Base-by-base conservation (phyloP, 2,888 invertebrate genomes). In the Caenorhabditis japonica region DNA sequence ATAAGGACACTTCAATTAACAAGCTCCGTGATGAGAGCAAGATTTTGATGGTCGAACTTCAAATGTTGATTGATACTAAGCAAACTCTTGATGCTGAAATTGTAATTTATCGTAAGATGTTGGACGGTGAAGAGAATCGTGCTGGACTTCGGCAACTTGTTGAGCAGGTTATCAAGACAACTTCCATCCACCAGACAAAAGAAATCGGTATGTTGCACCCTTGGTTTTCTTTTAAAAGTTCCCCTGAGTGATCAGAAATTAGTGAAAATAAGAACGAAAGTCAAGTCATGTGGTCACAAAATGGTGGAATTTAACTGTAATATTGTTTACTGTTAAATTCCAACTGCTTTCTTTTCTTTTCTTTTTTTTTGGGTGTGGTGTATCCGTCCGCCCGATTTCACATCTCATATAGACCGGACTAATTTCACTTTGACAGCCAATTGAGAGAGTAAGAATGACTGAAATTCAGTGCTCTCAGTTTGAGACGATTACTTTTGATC, bases 51-150 rank as follows among this genome's bases (percentile, higher is more conserved):
- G 85, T 87, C 12, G 87, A 87, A 56, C 79, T 87, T 8, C 87
- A 88, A 74, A 86, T 88, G 85, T 75, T 90, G 56, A 88, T 90
- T 84, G 90, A 90, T 83, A 89, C 89, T 79, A 90, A 90, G 79
- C 88, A 90, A 64, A 89, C 89, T 17, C 85, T 90, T 66, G 90
- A 90, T 85, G 88, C 90, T 61, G 90, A 90, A 85, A 90, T 90
- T 76, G 89, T 90, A 74, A 90, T 90, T 74, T 90, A 90, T 88
- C 88, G 90, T 75, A 90, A 90, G 80, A 88, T 90, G 85, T 84
- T 90, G 82, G 90, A 90, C 83, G 89, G 90, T 36, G 90, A 90
- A 79, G 90, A 90, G 83, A 89, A 88, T 85, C 88, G 90, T 21
- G 83, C 85, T n/a, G 87, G 87, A 2, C 82, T 87, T 19, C 82